phyloP scores from a whole-genome alignment of 37 sponge, comb jelly and placozoan genomes.

The Halichondria panicea region DNA sequence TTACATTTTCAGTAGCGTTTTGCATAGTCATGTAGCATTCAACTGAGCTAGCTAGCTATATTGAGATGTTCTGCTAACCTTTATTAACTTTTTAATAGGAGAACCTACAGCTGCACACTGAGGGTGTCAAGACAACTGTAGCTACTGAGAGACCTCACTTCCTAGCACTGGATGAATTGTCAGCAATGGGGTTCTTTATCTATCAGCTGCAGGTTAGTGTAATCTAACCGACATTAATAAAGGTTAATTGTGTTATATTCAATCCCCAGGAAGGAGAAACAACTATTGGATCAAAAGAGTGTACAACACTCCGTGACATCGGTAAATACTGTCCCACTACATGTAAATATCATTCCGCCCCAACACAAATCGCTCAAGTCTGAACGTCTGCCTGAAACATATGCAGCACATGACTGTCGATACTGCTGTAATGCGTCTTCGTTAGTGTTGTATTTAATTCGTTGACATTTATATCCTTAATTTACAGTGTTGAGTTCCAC shows the following conservation, averaged over 20 bases:
- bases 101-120: conserved; percentile 75
- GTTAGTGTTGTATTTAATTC: background rate
- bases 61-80: background rate
- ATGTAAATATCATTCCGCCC: background rate
- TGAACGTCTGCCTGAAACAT: too few relatives aligned
- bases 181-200: conserved; percentile 70
- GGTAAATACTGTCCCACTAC: background rate
- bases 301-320: conserved; percentile 21
- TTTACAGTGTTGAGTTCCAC: conserved; percentile 34
- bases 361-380: background rate
- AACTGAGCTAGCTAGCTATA: background rate
- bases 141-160: conserved; percentile 84
- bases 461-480: background rate
- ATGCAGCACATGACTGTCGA: too few relatives aligned
- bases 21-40: background rate
- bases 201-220: conserved; percentile 69
- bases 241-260: background rate
- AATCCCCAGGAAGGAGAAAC: conserved; percentile 20
- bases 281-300: conserved; percentile 9
- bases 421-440: background rate
- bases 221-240: background rate
- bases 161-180: conserved; percentile 62
- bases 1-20: too few relatives aligned
- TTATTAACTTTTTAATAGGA: conserved; percentile 56
- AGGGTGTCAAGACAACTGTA: conserved; percentile 83